Evolutionary conservation across 1,140 invertebrate species (phyloP).

Genomic region (Drosophila truncata): DNA sequence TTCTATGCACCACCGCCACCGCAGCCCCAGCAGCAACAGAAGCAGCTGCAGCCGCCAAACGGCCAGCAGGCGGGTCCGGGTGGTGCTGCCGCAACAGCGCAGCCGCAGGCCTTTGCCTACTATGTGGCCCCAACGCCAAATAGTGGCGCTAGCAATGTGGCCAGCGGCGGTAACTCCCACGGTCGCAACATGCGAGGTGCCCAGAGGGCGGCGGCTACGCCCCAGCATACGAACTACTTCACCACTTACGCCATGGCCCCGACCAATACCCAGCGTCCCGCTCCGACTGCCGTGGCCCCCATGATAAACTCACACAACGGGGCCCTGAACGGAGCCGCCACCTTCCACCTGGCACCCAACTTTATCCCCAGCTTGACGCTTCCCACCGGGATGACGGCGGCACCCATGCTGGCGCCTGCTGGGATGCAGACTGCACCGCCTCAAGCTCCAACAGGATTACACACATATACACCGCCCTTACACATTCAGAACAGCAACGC

Average conservation of each 20-base stretch:
- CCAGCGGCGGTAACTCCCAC: conserved; percentile 23
- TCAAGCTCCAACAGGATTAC: conserved; percentile 36
- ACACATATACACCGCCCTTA: conserved; percentile 46
- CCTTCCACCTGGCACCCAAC: conserved; percentile 43
- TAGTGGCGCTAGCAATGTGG: conserved; percentile 19
- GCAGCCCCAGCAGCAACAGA: conserved; percentile 34
- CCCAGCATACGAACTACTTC: conserved; percentile 54
- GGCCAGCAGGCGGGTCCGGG: conserved; percentile 44
- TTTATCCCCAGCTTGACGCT: conserved; percentile 42
- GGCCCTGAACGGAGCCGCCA: conserved; percentile 45
- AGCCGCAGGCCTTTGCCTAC: conserved; percentile 32
- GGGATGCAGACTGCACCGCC: conserved; percentile 20
- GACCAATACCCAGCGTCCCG: conserved; percentile 35
- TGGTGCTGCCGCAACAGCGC: conserved; percentile 21
- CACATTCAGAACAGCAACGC: conserved; percentile 55
- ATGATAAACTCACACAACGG: conserved; percentile 54
- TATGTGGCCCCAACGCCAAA: conserved; percentile 38
- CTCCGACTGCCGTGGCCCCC: conserved; percentile 44
- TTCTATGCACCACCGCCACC: conserved; percentile 40
- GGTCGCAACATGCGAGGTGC: conserved; percentile 46
- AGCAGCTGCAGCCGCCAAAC: conserved; percentile 37
- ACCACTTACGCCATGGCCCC: conserved; percentile 44
- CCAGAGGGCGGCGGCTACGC: conserved; percentile 39
- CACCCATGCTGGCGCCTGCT: conserved; percentile 40
- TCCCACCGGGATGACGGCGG: conserved; percentile 27